phyloP scores from a whole-genome alignment of 2,797 vertebrate genomes.

The Galagoides demidoff region DNA sequence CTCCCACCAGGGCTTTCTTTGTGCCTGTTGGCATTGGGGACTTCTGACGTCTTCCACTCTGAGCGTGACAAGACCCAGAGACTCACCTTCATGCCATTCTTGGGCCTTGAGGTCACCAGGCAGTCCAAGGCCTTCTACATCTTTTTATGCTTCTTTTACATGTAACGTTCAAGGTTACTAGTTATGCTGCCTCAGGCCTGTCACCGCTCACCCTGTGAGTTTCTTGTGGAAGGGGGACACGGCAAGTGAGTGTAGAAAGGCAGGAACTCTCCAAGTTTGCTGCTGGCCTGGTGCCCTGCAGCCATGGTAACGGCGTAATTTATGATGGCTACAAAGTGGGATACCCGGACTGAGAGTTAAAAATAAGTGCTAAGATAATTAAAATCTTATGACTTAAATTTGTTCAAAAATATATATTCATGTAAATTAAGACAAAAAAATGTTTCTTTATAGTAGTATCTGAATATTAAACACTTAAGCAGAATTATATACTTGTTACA shows the following conservation, averaged over 20 bases:
- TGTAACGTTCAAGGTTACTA: neutral
- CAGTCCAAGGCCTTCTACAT: neutral
- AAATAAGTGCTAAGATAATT: neutral
- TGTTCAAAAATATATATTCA: neutral
- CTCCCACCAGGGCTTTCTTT: neutral
- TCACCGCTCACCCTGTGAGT: accelerated
- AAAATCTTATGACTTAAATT: neutral
- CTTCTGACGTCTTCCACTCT: neutral
- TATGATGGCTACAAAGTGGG: neutral
- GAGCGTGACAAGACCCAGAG: neutral
- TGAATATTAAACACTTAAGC: neutral
- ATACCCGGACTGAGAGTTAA: neutral
- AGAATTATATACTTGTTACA: neutral
- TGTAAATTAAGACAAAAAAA: neutral
- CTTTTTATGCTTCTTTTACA: accelerated
- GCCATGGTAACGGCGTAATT: neutral
- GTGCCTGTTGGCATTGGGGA: accelerated
- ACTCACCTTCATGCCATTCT: accelerated
- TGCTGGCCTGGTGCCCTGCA: neutral
- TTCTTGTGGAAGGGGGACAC: no score
- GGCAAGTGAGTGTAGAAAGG: no score
- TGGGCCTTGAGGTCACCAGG: accelerated
- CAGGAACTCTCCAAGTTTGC: accelerated
- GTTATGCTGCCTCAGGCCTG: neutral
- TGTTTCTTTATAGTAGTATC: neutral